Evolutionary conservation across 2,888 invertebrate species (phyloP), one percentile per base, ranked within the genome.

Genomic region (Sclerodermus sp.): DNA sequence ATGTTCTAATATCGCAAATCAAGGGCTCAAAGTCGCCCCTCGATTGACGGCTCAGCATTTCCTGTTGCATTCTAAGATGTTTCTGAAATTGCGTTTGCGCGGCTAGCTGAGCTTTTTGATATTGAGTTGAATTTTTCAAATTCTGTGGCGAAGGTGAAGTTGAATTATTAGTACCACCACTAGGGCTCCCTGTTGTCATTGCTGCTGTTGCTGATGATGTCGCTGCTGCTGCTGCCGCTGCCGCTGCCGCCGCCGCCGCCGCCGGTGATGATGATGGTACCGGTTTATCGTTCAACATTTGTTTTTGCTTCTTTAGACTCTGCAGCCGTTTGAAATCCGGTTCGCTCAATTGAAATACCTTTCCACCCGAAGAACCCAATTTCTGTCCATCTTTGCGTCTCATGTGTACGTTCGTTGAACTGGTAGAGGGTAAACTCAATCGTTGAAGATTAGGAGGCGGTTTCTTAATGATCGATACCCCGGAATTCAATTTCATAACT

Each of bases 271-370:
- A n/a, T n/a, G n/a, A n/a, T n/a, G n/a, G n/a, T n/a, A n/a, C n/a
- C 3, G 34, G 18, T 57, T 74, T 77, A 4, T 76, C 70, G 32
- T 76, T 77, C 42, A 80, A 60, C 62, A 79, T 74, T 53, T 80
- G 79, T 44, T 82, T 80, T 51, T 81, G 81, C 51, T 76, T 79
- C 57, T 82, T 82, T 12, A 82, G 67, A 42, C 71, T 79, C 48
- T 82, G 81, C 38, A 82, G 64, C 58, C 89, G 88, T 76, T 89
- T 90, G 77, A 89, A 90, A 68, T 91, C 90, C 43, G 87, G 86
- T 31, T 90, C 82, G 2, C 89, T 89, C 64, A 91, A 86, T 72
- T 90, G 88, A 76, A 87, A 90, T 0, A 90, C 86, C 67, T 87
- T 87, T n/a, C 90, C 90, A 1, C 88, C n/a, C 2, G 16, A 88